Evolutionary conservation across 2,888 invertebrate species (phyloP).

Genomic region (Drosophila atripex): DNA sequence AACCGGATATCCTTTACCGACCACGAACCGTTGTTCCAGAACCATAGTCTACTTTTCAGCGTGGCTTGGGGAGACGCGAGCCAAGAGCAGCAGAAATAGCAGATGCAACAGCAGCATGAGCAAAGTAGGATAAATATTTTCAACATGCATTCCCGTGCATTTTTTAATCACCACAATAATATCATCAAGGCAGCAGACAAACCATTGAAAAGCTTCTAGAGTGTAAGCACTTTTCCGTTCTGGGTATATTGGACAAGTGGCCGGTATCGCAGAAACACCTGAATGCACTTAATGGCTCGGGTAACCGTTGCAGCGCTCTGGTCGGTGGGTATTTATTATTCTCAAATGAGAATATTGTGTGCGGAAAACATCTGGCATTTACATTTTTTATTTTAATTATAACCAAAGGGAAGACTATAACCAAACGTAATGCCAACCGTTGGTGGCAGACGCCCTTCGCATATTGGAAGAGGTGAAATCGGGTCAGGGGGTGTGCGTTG

Average conservation of each 20-base stretch:
- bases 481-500: conserved; percentile 27
- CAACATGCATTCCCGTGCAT: conserved; percentile 16
- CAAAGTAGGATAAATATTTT: no score
- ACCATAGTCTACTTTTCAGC: conserved; percentile 28
- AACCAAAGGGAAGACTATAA: conserved; percentile 46
- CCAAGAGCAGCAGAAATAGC: conserved; percentile 10
- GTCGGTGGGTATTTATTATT: conserved; percentile 19
- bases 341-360: conserved; percentile 40
- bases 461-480: conserved; percentile 3
- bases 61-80: not conserved
- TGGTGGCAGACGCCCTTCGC: conserved; percentile 1
- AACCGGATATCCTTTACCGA: conserved; percentile 9
- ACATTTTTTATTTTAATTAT: conserved; percentile 64
- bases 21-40: conserved; percentile 1
- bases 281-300: conserved; percentile 10
- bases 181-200: conserved; percentile 28
- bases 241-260: conserved; percentile 12
- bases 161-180: conserved; percentile 51
- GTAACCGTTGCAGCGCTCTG: conserved; percentile 1
- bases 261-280: not conserved
- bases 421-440: conserved; percentile 14
- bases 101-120: conserved; percentile 5
- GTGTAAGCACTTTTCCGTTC: not conserved
- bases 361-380: conserved; percentile 24
- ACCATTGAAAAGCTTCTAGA: conserved; percentile 22